phyloP scores from a whole-genome alignment of 1,140 invertebrate genomes.

The Mizuhopecten yessoensis region DNA sequence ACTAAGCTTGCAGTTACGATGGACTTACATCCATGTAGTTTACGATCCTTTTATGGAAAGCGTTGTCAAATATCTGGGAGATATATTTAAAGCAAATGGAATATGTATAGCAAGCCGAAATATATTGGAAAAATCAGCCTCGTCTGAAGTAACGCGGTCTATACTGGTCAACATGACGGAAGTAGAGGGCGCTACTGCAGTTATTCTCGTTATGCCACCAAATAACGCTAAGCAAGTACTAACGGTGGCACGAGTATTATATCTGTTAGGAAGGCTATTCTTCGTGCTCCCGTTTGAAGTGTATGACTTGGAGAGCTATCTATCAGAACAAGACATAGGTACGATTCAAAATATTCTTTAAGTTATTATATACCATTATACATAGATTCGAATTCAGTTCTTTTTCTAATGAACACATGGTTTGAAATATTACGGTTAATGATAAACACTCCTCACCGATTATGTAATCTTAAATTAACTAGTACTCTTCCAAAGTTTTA shows the following conservation, averaged over 20 bases:
- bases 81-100: not conserved
- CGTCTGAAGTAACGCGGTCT: not conserved
- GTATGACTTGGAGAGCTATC: not conserved
- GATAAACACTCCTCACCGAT: no score
- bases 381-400: no score
- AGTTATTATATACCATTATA: no score
- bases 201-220: constrained; percentile 15
- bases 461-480: no score
- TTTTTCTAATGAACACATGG: no score
- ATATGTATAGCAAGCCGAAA: not conserved
- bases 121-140: not conserved
- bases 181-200: constrained; percentile 45
- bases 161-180: constrained; percentile 35
- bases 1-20: not conserved
- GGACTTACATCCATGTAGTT: not conserved
- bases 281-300: constrained; percentile 45
- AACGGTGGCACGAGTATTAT: not conserved
- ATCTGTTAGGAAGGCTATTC: constrained; percentile 36
- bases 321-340: constrained; percentile 32
- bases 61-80: not conserved
- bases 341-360: no score
- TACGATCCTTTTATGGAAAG: not conserved
- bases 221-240: not conserved
- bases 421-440: no score
- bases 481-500: no score